Base-by-base conservation (phyloP, 2,888 invertebrate species). In the Phalera bucephala region DNA sequence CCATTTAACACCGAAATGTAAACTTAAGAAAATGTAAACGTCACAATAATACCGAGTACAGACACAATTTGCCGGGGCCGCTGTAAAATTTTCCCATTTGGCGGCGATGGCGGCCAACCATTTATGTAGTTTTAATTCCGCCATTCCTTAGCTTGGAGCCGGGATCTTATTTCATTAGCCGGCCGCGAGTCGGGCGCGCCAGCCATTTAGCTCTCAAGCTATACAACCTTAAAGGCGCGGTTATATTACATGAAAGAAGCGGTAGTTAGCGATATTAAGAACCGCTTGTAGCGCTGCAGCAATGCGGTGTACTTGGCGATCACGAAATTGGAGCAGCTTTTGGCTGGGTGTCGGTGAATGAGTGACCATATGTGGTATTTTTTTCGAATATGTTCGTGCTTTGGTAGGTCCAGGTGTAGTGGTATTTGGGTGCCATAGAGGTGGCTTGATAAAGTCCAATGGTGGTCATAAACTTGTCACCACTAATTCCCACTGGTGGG, bases 61-160 rank as follows among this genome's bases (percentile, higher is more conserved):
- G 34, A 51, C 10, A 36, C 40, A 57, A 52, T 52, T 55, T 41
- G 50, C 44, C 34, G 38, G 32, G 27, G 38, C 28, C 33, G 41
- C 44, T 50, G 49, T 72, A 63, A 66, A 73, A 74, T 77, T 77
- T 27, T 73, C 68, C 73, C 74, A 74, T 80, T 80, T 63, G 65
- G 64, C 19, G 19, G 17, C 14, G 27, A 71, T 68, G 72, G 71
- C 69, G 76, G 68, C 72, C 72, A 70, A 70, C 80, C 87, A 83
- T 88, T 88, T 86, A 86, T 86, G 84, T 87, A 84, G 80, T 87
- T 88, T 88, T 89, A 88, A 88, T 89, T 86, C 87, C 82, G 63
- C 87, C 84, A 87, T 88, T 88, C 81, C 85, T 88, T 88, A 86
- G 87, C 81, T 80, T 43, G 66, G 72, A 72, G 78, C 68, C 43